Evolutionary conservation across 2,797 vertebrate species (phyloP).

Genomic region (Arrhamphus sclerolepis): DNA sequence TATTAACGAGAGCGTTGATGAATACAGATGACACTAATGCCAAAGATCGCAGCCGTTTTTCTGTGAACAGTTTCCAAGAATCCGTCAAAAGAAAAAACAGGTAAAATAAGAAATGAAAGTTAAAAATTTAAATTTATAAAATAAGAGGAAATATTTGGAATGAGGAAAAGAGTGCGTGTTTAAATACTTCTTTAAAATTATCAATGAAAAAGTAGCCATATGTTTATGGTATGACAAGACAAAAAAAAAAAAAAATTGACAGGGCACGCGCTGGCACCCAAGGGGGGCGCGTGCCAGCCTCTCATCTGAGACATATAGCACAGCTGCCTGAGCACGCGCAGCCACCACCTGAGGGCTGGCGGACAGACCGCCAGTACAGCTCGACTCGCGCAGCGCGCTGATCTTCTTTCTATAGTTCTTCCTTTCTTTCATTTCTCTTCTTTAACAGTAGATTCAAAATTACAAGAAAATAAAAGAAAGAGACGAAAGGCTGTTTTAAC

Average conservation of each 20-base stretch:
- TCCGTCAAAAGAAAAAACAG: no score
- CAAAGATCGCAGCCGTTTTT: no score
- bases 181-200: no score
- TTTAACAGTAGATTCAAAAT: background rate
- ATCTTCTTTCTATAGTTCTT: background rate
- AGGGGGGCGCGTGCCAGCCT: constrained; percentile 34
- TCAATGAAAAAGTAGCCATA: no score
- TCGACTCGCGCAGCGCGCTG: constrained; percentile 10
- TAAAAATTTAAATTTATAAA: no score
- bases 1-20: no score
- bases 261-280: background rate
- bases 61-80: no score
- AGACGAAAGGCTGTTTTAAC: background rate
- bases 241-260: background rate
- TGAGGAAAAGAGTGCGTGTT: no score
- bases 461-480: background rate
- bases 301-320: constrained; percentile 11
- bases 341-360: constrained; percentile 34
- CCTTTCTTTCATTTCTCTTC: no score
- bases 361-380: constrained; percentile 15
- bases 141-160: no score
- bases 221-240: background rate
- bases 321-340: constrained; percentile 43
- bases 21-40: no score
- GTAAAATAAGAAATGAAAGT: no score